phyloP scores from a whole-genome alignment of 2,797 vertebrate genomes.

The Liasis olivaceus region DNA sequence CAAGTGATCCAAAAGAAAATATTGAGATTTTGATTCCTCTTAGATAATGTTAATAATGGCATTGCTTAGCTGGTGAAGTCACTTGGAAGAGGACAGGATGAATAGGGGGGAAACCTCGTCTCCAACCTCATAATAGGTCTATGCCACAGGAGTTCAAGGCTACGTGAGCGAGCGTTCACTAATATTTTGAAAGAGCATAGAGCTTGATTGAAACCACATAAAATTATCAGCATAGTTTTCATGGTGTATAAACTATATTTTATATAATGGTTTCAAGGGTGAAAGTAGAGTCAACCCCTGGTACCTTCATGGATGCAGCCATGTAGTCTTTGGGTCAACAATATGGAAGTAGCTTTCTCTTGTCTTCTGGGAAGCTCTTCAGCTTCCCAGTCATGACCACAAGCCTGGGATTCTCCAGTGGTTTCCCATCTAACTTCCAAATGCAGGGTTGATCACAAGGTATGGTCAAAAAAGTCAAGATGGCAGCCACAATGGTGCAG shows the following conservation, averaged over 20 bases:
- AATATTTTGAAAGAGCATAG: neutral
- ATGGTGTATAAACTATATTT: too few relatives aligned
- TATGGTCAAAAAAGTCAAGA: too few relatives aligned
- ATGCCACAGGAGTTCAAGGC: neutral
- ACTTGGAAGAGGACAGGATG: neutral
- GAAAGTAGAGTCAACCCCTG: too few relatives aligned
- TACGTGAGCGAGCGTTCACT: neutral
- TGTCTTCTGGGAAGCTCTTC: neutral
- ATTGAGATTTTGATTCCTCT: constrained; percentile 24
- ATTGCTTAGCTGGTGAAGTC: constrained; percentile 30
- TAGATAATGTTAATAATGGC: constrained; percentile 17
- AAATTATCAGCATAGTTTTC: neutral
- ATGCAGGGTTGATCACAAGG: too few relatives aligned
- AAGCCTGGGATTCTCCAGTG: neutral
- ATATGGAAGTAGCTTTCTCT: neutral
- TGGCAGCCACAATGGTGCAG: too few relatives aligned
- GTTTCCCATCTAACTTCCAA: too few relatives aligned
- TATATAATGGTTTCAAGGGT: too few relatives aligned
- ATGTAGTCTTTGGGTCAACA: too few relatives aligned
- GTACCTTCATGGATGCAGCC: too few relatives aligned
- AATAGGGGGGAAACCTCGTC: constrained; percentile 1
- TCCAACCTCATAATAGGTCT: neutral
- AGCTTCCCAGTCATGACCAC: neutral
- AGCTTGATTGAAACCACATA: neutral
- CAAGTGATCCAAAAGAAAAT: neutral